Base-by-base conservation (phyloP, 2,113 vertebrate species). In the Lepus timidus region DNA sequence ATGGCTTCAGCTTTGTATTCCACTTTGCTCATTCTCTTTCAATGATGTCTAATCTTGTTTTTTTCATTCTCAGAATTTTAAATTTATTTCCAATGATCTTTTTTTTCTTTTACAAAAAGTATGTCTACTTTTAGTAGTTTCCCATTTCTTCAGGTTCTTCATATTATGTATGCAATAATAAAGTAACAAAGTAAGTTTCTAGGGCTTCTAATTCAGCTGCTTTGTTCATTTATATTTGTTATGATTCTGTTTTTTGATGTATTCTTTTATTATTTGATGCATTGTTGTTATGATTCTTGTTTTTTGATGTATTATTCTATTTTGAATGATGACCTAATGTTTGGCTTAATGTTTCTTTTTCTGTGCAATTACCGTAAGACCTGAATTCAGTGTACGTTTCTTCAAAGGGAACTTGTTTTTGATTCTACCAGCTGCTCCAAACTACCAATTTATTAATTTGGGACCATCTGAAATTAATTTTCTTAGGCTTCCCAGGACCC, bases 351-450 rank as follows among this genome's bases (percentile, higher is more conserved):
- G 44, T 58, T 58, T 58, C 11, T 92, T 94, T 83, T 20, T 22
- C 76, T 62, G 49, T 65, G 58, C 17, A 51, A 27, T 25, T 85
- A 31, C 6, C 22, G 6, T 17, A 75, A 85, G 22, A 22, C 31
- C 61, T 62, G 39, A 52, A n/a, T 23, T 74, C n/a, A 7, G 20
- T 29, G 55, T 58, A 3, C n/a, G 64, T 93, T 85, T 88, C 65
- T 51, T 75, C 14, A 36, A 65, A 96, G 39, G 29, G 13, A 49
- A 68, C 58, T 74, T 93, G 64, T 88, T 39, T 82, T 76, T 78
- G 36, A 55, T 49, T 81, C 29, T 84, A 20, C 61, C 79, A 74
- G 51, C 17, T 75, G 22, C 9, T 81, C 23, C 49, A 80, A 27
- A 82, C 1, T 20, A 80, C 39, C 64, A 85, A 22, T 33, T 94